Evolutionary conservation across 2,113 vertebrate species (phyloP).

Genomic region (Callocephalon fimbriatum): DNA sequence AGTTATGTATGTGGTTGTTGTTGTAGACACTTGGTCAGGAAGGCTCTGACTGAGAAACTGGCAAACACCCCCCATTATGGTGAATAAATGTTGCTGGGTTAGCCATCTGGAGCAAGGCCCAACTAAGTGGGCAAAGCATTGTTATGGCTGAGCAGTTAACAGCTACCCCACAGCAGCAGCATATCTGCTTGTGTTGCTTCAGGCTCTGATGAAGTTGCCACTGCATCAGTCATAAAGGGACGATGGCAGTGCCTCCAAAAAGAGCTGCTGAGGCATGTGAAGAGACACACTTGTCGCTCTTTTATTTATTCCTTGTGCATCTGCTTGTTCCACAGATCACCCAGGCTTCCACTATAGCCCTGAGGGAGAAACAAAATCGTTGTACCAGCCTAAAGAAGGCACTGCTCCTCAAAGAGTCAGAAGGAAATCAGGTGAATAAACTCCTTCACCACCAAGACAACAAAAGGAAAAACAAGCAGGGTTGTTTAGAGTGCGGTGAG

Average conservation of each 20-base stretch:
- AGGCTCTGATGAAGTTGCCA: not conserved
- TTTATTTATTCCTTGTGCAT: not conserved
- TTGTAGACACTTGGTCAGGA: not conserved
- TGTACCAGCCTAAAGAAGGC: constrained; percentile 82
- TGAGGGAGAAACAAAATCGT: constrained; percentile 80
- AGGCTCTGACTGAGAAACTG: not conserved
- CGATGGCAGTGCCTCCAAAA: not conserved
- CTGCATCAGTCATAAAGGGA: not conserved
- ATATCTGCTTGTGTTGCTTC: not conserved
- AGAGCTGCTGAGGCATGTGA: not conserved
- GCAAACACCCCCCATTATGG: accelerated
- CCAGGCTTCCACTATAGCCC: constrained; percentile 91
- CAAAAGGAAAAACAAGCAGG: not conserved
- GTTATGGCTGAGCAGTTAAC: not conserved
- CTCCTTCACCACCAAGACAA: not conserved
- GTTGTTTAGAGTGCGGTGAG: not conserved
- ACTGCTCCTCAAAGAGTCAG: constrained; percentile 83
- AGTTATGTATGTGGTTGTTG: not conserved
- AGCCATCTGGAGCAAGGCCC: not conserved
- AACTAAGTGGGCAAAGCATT: not conserved
- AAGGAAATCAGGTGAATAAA: constrained; percentile 88
- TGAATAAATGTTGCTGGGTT: not conserved
- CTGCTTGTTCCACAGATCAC: constrained; percentile 81
- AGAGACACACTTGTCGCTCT: not conserved
- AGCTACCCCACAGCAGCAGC: not conserved